Evolutionary conservation across 2,113 vertebrate species (phyloP).

Genomic region (Ia io): DNA sequence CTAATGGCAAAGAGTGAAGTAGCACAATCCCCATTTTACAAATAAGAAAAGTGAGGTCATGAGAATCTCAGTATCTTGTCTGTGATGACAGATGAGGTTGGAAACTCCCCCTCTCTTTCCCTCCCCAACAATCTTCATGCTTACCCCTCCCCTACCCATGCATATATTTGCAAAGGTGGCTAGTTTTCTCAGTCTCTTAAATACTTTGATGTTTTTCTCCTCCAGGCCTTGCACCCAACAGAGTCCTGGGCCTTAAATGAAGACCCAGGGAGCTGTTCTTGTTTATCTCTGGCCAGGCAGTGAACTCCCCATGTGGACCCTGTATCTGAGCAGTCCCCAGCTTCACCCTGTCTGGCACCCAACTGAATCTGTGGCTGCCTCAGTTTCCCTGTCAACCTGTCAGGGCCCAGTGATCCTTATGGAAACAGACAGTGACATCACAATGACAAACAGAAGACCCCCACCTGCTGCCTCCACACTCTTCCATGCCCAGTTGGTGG

Average conservation of each 20-base stretch:
- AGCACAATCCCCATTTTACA: background rate
- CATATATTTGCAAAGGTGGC: background rate
- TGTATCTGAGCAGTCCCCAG: background rate
- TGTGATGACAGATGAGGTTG: background rate
- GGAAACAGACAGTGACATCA: background rate
- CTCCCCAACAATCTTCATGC: background rate
- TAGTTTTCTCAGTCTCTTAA: background rate
- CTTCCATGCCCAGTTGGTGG: background rate
- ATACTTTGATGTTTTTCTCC: background rate
- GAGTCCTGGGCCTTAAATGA: background rate
- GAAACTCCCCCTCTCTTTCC: background rate
- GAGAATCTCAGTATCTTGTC: background rate
- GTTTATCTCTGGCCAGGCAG: background rate
- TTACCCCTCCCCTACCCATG: background rate
- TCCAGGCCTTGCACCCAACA: background rate
- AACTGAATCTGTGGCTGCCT: background rate
- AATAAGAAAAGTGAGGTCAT: background rate
- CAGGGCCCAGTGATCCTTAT: background rate
- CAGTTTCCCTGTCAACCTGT: background rate
- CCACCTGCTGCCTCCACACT: fast-evolving
- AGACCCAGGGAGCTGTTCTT: background rate
- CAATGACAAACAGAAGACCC: background rate
- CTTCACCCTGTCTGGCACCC: background rate
- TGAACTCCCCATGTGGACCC: fast-evolving
- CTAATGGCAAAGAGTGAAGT: background rate